Evolutionary conservation across 2,888 invertebrate species (phyloP), one percentile per base, ranked within the genome.

Genomic region (Troides aeacus): DNA sequence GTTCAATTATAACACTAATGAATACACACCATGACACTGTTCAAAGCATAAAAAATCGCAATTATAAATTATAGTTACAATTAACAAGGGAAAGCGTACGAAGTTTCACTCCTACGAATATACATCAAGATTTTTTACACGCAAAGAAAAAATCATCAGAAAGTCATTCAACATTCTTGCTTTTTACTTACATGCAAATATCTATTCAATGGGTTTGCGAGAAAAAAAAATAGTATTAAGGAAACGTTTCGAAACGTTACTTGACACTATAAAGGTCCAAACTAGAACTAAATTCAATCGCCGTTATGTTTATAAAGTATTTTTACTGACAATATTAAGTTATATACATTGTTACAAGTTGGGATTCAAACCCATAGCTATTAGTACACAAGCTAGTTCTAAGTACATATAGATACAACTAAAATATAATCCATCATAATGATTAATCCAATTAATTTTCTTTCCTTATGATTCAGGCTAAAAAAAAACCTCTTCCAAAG

Each of bases 111-210:
- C 82, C 82, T 81, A 78, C 76, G 84, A 86, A 85, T 87, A 87
- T 87, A 85, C 83, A 88, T 90, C 90, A 89, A 90, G 90, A 90
- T 90, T 89, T 91, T 89, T 90, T 87, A 89, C 91, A 90, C 91
- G 90, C 91, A 84, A 88, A 86, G 85, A 87, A 30, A 89, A 69
- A 88, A 82, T 81, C 78, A 72, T 80, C 86, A 85, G 87, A 88
- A 88, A 87, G 87, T 87, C 76, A 78, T 74, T 74, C 23, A 62
- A 42, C 46, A 46, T 61, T 62, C 63, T 39, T 64, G 60, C 46
- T 72, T 64, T 69, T 68, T 72, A 70, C 69, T 53, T 67, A 74
- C 78, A 78, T 80, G 78, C 79, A 78, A 78, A 78, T 78, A 75
- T 75, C 79, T 81, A 81, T 79, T 82, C 6, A 64, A 18, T 6